Evolutionary conservation across 2,797 vertebrate species (phyloP), one percentile per base, ranked within the genome.

Genomic region (Microctenopoma steveboyesi): DNA sequence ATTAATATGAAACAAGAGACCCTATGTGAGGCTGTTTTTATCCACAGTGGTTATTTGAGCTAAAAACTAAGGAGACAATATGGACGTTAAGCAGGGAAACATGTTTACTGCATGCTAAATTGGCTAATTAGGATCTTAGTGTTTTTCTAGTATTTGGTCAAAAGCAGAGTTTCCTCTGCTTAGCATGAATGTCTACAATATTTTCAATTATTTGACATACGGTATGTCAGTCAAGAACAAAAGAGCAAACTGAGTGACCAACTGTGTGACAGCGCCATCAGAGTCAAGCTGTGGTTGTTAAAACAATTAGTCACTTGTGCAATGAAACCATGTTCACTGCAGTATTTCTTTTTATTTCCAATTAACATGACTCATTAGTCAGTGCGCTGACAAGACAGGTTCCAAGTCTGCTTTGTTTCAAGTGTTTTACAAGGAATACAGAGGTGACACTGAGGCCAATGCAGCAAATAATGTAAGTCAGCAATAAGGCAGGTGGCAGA

Each of bases 401-500:
- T 76, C 55, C 71, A 28, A 33, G 45, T 40, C 63, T 58, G 75
- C 56, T 61, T 77, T 69, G 80, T 87, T 88, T 70, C 67, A 39
- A 63, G 70, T 62, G 72, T 86, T 83, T 78, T 76, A 77, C 68
- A 64, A 80, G 75, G 64, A 68, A 39, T 73, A 64, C 63, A 69
- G 72, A 82, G 89, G 86, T 91, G 86, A 92, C 77, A 76, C 64
- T 5, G 74, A 81, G 89, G 84, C 78, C 87, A 88, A 73, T 57
- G 78, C 63, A 51, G 64, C 15, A 37, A 81, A 83, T 86, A 83
- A 80, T 88, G 72, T 85, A 81, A 83, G 87, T 86, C 82, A 84
- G 86, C 81, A 82, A 51, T 80, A 78, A 85, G 81, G 84, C 82
- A 89, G 80, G 84, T 88, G 85, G 88, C 86, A 90, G 87, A 87